Base-by-base conservation (phyloP, 2,888 invertebrate species). In the Micropterix aruncella region DNA sequence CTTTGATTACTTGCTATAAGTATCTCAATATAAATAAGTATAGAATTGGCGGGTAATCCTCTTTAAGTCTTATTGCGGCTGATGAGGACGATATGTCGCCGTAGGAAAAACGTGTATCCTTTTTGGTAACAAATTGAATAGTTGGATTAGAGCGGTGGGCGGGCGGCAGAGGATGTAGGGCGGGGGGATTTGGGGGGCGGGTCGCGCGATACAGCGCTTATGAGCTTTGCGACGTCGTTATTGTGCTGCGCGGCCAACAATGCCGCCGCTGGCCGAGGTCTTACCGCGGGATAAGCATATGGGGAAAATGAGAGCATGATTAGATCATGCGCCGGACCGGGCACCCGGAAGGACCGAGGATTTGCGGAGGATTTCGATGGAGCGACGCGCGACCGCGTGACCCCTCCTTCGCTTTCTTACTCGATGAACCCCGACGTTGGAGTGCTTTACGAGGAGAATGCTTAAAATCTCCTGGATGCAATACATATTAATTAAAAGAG, bases 61-160 rank as follows among this genome's bases (percentile, higher is more conserved):
- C 46, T 58, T 61, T 62, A 65, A 65, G 65, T 62, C 60, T 51
- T 60, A 61, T 59, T 63, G 63, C 61, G 61, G 52, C 52, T 60
- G 63, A 61, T 65, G 59, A 62, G 53, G 48, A 53, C 55, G 52
- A 56, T 41, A 16, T 14, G 38, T 19, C 41, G 44, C 41, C 42
- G 61, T 57, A 62, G 61, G 65, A 66, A 67, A 67, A 64, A 54
- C 57, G 59, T 59, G 65, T 65, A 66, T 64, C 65, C 65, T 66
- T 65, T 48, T 51, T 57, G 61, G 56, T 61, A 63, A 63, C 62
- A 67, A 69, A 68, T 70, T 69, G 66, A 65, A 69, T 68, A 66
- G 67, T 66, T 64, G 68, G 69, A 70, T 70, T 70, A 69, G 57
- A 58, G 55, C 62, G 61, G 59, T 59, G 58, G 55, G 53, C 52